These are phyloP conservation scores for Stomatorhinus walkeri DNA, from an alignment of 2,797 vertebrate genomes.

Conservation along the genomic window DNA sequence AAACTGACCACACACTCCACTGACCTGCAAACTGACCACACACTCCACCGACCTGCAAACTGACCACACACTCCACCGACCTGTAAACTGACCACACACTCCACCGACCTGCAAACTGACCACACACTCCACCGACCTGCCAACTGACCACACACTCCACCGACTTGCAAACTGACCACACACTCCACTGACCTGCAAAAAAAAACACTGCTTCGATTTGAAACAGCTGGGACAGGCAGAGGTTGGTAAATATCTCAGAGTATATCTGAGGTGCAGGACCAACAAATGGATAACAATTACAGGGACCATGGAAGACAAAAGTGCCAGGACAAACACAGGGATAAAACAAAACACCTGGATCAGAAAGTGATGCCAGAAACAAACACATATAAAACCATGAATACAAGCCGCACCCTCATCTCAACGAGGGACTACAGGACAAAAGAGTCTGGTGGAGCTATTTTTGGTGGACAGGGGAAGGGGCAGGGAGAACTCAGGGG, in stretches of 20 bases:
- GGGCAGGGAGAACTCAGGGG: neutral
- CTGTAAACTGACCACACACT: neutral
- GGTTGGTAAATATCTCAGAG: neutral
- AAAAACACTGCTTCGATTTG: neutral
- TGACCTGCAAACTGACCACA: neutral
- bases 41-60: neutral
- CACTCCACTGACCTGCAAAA: neutral
- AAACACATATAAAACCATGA: neutral
- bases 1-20: neutral
- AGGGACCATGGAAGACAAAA: neutral
- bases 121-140: neutral
- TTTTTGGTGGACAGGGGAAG: neutral
- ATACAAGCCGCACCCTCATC: neutral
- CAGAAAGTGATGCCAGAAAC: neutral
- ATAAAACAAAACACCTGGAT: neutral
- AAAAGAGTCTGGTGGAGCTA: neutral
- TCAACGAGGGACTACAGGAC: neutral
- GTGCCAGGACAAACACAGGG: neutral
- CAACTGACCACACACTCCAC: neutral
- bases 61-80: neutral
- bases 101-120: neutral
- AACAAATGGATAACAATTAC: conserved; percentile 17
- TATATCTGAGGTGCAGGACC: conserved; percentile 16
- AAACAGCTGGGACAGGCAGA: neutral
- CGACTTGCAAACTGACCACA: neutral